Conservation (phyloP, 2,113 vertebrate species). For the Perccottus glenii region DNA sequence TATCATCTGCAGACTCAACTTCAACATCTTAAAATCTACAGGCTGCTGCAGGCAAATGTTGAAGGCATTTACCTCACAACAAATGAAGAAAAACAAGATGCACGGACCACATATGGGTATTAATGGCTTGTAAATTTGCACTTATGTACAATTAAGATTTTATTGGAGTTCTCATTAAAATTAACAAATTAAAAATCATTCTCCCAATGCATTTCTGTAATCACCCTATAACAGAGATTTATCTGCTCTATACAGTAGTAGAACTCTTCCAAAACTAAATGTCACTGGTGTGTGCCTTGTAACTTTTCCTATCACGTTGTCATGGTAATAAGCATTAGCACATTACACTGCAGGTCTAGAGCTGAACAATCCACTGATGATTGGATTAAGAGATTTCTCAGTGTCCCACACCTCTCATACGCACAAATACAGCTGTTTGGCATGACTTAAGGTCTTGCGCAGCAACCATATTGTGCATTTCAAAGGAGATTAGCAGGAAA, state of each 20-base stretch:
- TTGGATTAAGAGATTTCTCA: slow-evolving; percentile 31
- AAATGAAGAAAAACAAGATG: no score
- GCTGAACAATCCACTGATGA: slow-evolving; percentile 19
- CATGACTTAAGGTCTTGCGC: slow-evolving; percentile 16
- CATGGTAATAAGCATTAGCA: slow-evolving; percentile 52
- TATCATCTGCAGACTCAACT: no score
- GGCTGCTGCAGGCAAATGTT: no score
- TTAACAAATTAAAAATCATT: no score
- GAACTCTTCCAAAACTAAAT: not conserved
- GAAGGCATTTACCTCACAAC: no score
- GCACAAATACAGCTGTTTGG: slow-evolving; percentile 20
- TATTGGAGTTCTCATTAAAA: no score
- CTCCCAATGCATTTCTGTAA: no score
- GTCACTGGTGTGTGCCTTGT: slow-evolving; percentile 2
- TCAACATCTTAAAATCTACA: no score
- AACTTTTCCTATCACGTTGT: slow-evolving; percentile 43
- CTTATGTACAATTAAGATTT: no score
- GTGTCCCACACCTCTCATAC: slow-evolving; percentile 1
- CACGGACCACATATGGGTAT: no score
- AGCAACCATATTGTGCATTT: not conserved
- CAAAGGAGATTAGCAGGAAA: slow-evolving; percentile 45
- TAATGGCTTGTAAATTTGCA: no score
- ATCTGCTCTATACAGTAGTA: not conserved
- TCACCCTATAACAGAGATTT: no score
- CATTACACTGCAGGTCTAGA: slow-evolving; percentile 17